These are phyloP conservation scores for Salminus brasiliensis DNA, from an alignment of 2,113 vertebrate species.

Conservation along the genomic window DNA sequence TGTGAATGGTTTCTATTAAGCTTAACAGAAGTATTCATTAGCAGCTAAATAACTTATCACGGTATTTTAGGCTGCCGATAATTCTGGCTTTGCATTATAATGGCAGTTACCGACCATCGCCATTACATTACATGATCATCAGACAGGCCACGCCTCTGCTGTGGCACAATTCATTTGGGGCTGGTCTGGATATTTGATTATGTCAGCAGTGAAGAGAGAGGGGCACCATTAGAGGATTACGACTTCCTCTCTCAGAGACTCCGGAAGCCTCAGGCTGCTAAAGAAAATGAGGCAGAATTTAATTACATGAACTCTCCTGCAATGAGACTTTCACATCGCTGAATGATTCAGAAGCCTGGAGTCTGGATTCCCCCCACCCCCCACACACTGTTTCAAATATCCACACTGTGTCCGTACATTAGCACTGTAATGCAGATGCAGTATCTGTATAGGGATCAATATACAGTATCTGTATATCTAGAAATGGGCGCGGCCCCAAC, in stretches of 20 bases:
- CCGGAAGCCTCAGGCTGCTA: constrained; percentile 21
- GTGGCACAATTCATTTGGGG: constrained; percentile 4
- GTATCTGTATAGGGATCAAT: too few species aligned
- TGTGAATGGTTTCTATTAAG: too few species aligned
- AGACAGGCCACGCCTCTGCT: background rate
- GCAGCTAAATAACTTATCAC: too few species aligned
- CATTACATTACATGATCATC: background rate
- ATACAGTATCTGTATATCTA: too few species aligned
- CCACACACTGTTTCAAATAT: background rate
- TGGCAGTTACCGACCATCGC: background rate
- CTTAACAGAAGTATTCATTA: too few species aligned
- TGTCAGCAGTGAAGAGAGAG: constrained; percentile 28
- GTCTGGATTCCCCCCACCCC: background rate
- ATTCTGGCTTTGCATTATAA: too few species aligned
- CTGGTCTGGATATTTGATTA: constrained; percentile 27
- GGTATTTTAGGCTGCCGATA: too few species aligned
- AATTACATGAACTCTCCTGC: constrained; percentile 41
- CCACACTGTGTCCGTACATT: too few species aligned
- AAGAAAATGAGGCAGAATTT: constrained; percentile 42
- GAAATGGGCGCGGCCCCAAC: too few species aligned
- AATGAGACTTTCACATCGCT: constrained; percentile 15
- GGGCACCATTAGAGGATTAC: constrained; percentile 33
- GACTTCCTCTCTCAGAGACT: constrained; percentile 21
- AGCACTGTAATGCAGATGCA: too few species aligned
- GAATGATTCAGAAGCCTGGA: background rate